phyloP scores from a whole-genome alignment of 2,113 vertebrate species.

The Anguilla rostrata region DNA sequence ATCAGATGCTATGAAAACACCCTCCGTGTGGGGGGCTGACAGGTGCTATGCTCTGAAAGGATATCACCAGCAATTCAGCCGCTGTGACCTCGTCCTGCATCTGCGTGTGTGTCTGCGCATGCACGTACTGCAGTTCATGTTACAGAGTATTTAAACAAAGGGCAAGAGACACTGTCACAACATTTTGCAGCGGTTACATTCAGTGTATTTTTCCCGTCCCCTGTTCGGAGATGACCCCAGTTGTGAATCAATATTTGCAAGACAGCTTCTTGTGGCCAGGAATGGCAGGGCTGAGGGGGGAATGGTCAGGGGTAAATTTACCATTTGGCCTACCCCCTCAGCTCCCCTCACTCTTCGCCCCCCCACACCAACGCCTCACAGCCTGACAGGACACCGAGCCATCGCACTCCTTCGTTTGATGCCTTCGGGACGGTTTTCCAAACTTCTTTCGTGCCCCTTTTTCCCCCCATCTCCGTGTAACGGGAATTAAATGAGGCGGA shows the following conservation, averaged over 20 bases:
- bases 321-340: neutral
- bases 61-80: neutral
- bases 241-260: neutral
- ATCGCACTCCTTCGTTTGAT: constrained; percentile 19
- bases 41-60: no score
- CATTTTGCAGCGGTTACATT: no score
- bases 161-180: no score
- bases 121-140: neutral
- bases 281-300: no score
- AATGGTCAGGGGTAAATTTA: neutral
- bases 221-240: no score
- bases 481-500: constrained; percentile 36
- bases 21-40: no score
- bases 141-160: neutral
- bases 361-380: neutral
- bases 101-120: neutral
- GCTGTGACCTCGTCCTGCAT: neutral
- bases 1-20: neutral
- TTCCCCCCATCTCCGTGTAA: constrained; percentile 15
- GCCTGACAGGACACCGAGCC: neutral
- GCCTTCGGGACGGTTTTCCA: constrained; percentile 1
- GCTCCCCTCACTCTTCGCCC: neutral
- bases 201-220: no score
- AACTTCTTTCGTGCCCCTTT: constrained; percentile 1
- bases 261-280: neutral